Conservation (phyloP, 1,140 invertebrate species). For the Akabosia matsudoensis region DNA sequence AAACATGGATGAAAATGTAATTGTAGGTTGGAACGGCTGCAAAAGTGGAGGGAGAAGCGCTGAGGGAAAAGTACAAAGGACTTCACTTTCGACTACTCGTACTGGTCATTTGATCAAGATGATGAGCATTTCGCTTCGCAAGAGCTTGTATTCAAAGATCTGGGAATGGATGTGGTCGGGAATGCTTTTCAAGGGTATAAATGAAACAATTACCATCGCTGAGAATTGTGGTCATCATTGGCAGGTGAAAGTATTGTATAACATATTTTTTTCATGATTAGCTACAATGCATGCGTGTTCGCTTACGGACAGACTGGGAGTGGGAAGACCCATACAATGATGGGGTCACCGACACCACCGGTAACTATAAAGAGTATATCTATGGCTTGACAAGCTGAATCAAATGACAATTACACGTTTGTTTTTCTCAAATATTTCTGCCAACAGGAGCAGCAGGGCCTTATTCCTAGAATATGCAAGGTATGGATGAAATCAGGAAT, state of each 20-base stretch:
- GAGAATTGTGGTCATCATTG: not conserved
- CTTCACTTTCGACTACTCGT: slow-evolving; percentile 90
- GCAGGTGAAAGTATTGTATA: not conserved
- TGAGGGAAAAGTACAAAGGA: slow-evolving; percentile 67
- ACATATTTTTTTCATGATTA: not conserved
- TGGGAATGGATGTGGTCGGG: slow-evolving; percentile 85
- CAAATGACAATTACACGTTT: not conserved
- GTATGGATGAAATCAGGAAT: slow-evolving; percentile 47
- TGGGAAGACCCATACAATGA: slow-evolving; percentile 98
- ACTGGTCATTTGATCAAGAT: slow-evolving; percentile 74
- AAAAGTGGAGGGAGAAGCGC: slow-evolving; percentile 46
- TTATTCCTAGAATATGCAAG: slow-evolving; percentile 83
- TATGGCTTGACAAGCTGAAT: not conserved
- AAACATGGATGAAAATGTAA: too few relatives aligned
- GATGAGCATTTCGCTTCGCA: slow-evolving; percentile 75
- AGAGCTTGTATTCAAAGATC: slow-evolving; percentile 79
- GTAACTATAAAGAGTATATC: slow-evolving; percentile 9
- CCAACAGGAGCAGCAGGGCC: slow-evolving; percentile 69
- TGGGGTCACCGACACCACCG: slow-evolving; percentile 67
- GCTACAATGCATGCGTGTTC: slow-evolving; percentile 90
- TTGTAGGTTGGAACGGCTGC: slow-evolving; percentile 48
- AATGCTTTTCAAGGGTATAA: slow-evolving; percentile 88
- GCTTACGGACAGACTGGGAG: slow-evolving; percentile 93
- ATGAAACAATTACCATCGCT: slow-evolving; percentile 33
- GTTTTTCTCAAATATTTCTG: not conserved